phyloP scores from a whole-genome alignment of 2,888 invertebrate species.

The Eupsilia transversa region DNA sequence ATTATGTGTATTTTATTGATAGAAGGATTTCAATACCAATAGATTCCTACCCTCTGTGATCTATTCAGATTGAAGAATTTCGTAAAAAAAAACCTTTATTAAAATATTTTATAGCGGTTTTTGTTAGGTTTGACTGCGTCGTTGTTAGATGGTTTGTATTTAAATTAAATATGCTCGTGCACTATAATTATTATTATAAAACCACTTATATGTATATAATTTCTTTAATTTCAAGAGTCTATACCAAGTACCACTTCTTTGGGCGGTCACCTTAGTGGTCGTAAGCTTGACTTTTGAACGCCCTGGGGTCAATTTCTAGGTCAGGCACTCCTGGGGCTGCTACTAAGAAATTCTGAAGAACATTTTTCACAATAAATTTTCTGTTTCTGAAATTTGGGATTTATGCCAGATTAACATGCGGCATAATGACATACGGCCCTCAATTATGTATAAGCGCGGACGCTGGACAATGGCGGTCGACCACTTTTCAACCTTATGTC shows the following conservation, averaged over 20 bases:
- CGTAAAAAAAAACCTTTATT: slow-evolving; percentile 2
- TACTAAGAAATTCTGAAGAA: background rate
- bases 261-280: background rate
- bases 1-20: slow-evolving; percentile 70
- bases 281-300: background rate
- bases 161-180: background rate
- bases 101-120: background rate
- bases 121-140: background rate
- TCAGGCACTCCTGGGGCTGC: too few relatives aligned
- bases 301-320: background rate
- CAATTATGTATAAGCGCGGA: background rate
- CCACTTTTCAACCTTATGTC: too few relatives aligned
- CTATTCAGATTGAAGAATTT: slow-evolving; percentile 50
- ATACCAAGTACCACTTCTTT: background rate
- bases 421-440: background rate
- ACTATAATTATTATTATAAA: background rate
- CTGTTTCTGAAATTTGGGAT: background rate
- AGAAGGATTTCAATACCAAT: slow-evolving; percentile 60
- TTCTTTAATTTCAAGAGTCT: background rate
- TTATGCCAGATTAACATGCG: background rate
- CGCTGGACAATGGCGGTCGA: too few relatives aligned
- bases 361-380: background rate
- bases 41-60: slow-evolving; percentile 54
- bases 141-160: background rate
- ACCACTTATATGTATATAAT: background rate